Percentiles rank a stretch among this genome's conserved stretches.
Conservation (phyloP, 2,797 vertebrate genomes). For the Nannoperca australis region DNA sequence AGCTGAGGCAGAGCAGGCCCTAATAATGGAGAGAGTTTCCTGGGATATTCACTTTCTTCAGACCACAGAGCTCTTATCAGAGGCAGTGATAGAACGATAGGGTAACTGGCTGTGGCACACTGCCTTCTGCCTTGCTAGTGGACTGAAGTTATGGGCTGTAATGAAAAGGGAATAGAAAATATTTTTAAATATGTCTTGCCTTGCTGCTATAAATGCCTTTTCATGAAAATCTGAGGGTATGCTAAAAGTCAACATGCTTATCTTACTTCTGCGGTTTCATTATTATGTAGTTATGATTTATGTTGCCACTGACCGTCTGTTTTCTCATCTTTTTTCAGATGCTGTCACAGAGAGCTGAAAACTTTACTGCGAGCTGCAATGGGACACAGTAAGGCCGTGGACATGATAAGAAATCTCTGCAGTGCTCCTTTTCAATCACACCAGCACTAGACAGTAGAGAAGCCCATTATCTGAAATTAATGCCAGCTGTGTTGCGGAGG, state of each 20-base stretch:
- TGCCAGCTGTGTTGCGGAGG: slow-evolving; percentile 78
- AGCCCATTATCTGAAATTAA: slow-evolving; percentile 71
- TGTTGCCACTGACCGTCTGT: slow-evolving; percentile 29
- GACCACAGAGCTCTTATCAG: slow-evolving; percentile 43
- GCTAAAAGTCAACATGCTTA: slow-evolving; percentile 26
- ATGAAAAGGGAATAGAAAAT: slow-evolving; percentile 39
- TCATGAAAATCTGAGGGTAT: slow-evolving; percentile 1
- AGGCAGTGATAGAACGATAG: slow-evolving; percentile 37
- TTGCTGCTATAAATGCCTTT: slow-evolving; percentile 19
- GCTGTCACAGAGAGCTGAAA: slow-evolving; percentile 34
- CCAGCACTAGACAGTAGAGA: slow-evolving; percentile 25
- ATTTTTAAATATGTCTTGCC: slow-evolving; percentile 16
- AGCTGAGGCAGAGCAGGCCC: slow-evolving; percentile 25
- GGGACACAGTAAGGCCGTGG: slow-evolving; percentile 46
- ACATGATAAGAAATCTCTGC: slow-evolving; percentile 46
- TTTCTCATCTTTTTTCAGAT: slow-evolving; percentile 60
- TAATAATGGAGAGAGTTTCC: slow-evolving; percentile 21
- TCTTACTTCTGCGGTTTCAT: slow-evolving; percentile 26
- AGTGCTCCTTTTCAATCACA: slow-evolving; percentile 27
- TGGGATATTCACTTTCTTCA: slow-evolving; percentile 53
- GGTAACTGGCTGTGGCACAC: slow-evolving; percentile 16
- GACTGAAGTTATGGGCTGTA: slow-evolving; percentile 48
- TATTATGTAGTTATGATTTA: slow-evolving; percentile 8
- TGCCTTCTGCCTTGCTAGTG: slow-evolving; percentile 4
- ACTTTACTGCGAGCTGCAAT: slow-evolving; percentile 31